Base-by-base conservation (phyloP, 2,113 vertebrate species). In the Pedionomus torquatus region DNA sequence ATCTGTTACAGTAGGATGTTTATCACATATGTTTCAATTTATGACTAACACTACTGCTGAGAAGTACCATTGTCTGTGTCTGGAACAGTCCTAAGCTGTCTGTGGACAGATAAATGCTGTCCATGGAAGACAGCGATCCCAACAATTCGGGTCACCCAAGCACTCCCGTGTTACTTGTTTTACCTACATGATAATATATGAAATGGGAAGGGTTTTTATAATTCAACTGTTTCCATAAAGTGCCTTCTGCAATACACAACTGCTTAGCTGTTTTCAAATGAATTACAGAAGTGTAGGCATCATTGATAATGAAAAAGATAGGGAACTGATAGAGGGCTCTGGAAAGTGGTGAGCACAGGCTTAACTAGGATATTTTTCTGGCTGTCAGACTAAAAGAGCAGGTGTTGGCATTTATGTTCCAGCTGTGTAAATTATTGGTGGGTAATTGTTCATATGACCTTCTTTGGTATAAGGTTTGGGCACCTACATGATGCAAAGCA, bases 381-480 rank as follows among this genome's bases (percentile, higher is more conserved):
- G 13, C 82, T 86, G 41, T 26, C 64, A 71, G 17, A 49, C 6
- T 72, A 24, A 65, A 33, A 71, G 35, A 68, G 61, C 83, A 89
- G 51, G 23, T 86, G 39, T 78, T 91, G 83, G 39, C 52, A 31
- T 86, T 93, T 75, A 52, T 75, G 33, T 81, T 92, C 85, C 76
- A 81, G 83, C 85, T 83, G 88, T 90, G 52, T 83, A 81, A 80
- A 88, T 44, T 51, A 69, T 78, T 3, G 9, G 28, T 79, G 46
- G 46, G 55, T 64, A 76, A 64, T 69, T 86, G 33, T 51, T 90
- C 20, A 18, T 90, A 20, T 41, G 39, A 61, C 68, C 41, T 91
- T 87, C 64, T 83, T 70, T 26, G 35, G 43, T 70, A 26, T 43
- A 68, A 16, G 0, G 0, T 78, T 68, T 97, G 80, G 69, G 51